Evolutionary conservation across 2,888 invertebrate genomes (phyloP).

Genomic region (Sympetrum striolatum): DNA sequence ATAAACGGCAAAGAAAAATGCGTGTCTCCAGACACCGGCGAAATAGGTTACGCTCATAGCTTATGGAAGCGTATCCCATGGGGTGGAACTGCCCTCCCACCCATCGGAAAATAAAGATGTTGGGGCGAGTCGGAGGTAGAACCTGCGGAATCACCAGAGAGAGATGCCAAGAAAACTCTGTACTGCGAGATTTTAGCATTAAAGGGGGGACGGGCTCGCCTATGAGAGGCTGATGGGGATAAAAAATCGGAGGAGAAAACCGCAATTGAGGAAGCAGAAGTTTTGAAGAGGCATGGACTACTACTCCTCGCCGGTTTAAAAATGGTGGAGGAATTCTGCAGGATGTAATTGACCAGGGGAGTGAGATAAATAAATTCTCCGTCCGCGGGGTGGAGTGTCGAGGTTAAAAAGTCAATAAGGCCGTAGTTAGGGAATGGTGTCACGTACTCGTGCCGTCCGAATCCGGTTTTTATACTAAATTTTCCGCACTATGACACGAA

Average conservation of each 20-base stretch:
- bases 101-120: not conserved
- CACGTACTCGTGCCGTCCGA: not conserved
- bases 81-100: not conserved
- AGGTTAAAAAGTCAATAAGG: not conserved
- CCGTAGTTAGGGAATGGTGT: not conserved
- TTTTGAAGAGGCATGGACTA: not conserved
- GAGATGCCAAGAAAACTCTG: not conserved
- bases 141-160: not conserved
- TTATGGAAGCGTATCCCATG: not conserved
- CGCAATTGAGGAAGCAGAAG: not conserved
- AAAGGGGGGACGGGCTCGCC: not conserved
- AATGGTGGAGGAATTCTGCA: not conserved
- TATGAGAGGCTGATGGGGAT: not conserved
- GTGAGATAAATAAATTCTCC: not conserved
- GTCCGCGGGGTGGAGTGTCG: not conserved
- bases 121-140: not conserved
- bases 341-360: not conserved
- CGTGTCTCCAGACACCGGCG: not conserved
- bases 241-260: not conserved
- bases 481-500: not conserved
- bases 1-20: not conserved
- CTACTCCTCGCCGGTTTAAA: not conserved
- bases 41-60: not conserved
- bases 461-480: not conserved
- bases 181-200: not conserved